These are phyloP conservation scores for Forpus xanthops DNA, from an alignment of 2,797 vertebrate species.

Conservation along the genomic window DNA sequence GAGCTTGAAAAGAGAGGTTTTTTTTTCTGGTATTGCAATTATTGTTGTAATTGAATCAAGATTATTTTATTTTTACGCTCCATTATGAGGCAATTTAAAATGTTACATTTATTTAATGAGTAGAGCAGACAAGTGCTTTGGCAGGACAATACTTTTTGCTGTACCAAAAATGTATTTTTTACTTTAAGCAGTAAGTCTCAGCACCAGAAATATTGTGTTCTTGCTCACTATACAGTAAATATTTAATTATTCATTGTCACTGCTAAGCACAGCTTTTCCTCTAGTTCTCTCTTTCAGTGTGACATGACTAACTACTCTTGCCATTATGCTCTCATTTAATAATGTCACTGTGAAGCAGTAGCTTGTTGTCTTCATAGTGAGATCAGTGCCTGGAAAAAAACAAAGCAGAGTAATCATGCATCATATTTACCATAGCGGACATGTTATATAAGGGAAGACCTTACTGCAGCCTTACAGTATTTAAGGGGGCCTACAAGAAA, in stretches of 20 bases:
- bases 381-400: constrained; percentile 47
- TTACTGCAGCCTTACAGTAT: not conserved
- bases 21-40: not conserved
- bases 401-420: constrained; percentile 35
- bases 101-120: constrained; percentile 1
- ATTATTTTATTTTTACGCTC: constrained; percentile 10
- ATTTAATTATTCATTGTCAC: constrained; percentile 46
- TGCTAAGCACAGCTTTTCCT: not conserved
- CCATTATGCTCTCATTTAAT: constrained; percentile 59
- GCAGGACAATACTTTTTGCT: constrained; percentile 4
- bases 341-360: constrained; percentile 46
- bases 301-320: constrained; percentile 57
- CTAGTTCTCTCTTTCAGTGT: not conserved
- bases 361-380: constrained; percentile 55
- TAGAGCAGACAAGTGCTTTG: not conserved
- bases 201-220: not conserved
- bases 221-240: constrained; percentile 10
- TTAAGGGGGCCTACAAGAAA: not conserved
- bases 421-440: constrained; percentile 24
- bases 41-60: constrained; percentile 8
- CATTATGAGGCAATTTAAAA: constrained; percentile 4
- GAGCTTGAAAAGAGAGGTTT: not conserved
- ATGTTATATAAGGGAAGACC: not conserved
- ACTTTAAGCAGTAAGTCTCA: not conserved
- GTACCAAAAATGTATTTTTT: not conserved